Evolutionary conservation across 2,888 invertebrate genomes (phyloP), one percentile per base, ranked within the genome.

Genomic region (Agonopterix arenella): DNA sequence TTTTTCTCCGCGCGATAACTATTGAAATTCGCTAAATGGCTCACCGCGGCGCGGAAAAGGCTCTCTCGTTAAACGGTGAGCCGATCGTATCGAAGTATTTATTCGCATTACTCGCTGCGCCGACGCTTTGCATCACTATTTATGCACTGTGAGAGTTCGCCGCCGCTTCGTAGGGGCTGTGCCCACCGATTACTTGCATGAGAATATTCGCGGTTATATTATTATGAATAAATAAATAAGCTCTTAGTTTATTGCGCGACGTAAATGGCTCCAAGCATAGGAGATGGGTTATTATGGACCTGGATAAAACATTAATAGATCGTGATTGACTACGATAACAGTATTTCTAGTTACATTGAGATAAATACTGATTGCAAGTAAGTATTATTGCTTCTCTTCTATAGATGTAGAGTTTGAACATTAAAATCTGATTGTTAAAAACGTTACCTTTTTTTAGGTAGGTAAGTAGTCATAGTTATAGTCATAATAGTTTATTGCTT

Each of bases 1-100:
- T 86, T 86, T 88, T 88, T 89, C 88, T 86, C 83, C 75, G 70
- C 75, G 84, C 79, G 88, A 84, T 89, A 88, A 86, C 88, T 89
- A 88, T 89, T 86, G 88, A 89, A 88, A 88, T 88, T 88, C 84
- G 88, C 88, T 88, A 88, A 89, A 89, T 80, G 84, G 84, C 80
- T 86, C 84, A 78, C 84, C 82, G 82, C 84, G 81, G 81, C 78
- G 84, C 79, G 85, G 88, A 85, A 89, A 88, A 85, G 86, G 82
- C 81, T 76, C 80, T 84, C 84, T 84, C 81, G 84, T 86, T 88
- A 88, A 88, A 85, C 82, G 82, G 79, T 80, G 80, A 84, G 76
- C 76, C 78, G 85, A 88, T 86, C 76, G 75, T 81, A 84, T 84
- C 80, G 73, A 76, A 73, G 80, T 85, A 85, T 86, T 86, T 86